Conservation (phyloP, 2,888 invertebrate species). For the Sminthurides aquaticus region DNA sequence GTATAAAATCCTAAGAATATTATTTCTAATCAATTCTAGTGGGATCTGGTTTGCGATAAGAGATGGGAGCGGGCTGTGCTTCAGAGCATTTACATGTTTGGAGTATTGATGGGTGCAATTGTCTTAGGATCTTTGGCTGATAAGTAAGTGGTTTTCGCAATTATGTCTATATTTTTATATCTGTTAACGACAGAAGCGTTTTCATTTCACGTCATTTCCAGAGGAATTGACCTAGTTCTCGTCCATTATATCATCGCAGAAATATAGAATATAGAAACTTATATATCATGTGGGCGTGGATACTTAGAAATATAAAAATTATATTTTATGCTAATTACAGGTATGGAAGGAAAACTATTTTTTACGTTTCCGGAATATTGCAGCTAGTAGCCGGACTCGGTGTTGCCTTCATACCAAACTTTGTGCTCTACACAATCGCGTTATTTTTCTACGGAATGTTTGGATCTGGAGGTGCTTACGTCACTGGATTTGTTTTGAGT, state of each 20-base stretch:
- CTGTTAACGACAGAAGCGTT: background rate
- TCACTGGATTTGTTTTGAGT: conserved; percentile 54
- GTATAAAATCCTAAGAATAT: too few relatives aligned
- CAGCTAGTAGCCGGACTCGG: conserved; percentile 64
- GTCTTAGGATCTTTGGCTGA: conserved; percentile 71
- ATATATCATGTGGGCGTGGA: too few relatives aligned
- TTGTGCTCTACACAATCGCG: conserved; percentile 29
- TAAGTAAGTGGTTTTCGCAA: conserved; percentile 48
- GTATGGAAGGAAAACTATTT: conserved; percentile 68
- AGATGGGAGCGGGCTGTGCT: conserved; percentile 75
- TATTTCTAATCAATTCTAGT: conserved; percentile 53
- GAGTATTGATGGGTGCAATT: conserved; percentile 71
- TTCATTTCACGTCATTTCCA: too few relatives aligned
- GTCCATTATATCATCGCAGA: too few relatives aligned
- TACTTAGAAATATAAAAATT: too few relatives aligned
- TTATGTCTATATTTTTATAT: background rate
- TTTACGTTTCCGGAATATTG: conserved; percentile 65
- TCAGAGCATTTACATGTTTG: conserved; percentile 65
- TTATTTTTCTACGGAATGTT: conserved; percentile 70
- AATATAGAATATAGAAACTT: too few relatives aligned
- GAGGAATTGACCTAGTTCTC: too few relatives aligned
- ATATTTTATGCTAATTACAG: conserved; percentile 43
- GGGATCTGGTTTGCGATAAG: conserved; percentile 70
- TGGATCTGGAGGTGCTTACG: conserved; percentile 71
- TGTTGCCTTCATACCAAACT: conserved; percentile 68